phyloP scores from a whole-genome alignment of 1,140 invertebrate species.

The Philotrypesis tridentata region DNA sequence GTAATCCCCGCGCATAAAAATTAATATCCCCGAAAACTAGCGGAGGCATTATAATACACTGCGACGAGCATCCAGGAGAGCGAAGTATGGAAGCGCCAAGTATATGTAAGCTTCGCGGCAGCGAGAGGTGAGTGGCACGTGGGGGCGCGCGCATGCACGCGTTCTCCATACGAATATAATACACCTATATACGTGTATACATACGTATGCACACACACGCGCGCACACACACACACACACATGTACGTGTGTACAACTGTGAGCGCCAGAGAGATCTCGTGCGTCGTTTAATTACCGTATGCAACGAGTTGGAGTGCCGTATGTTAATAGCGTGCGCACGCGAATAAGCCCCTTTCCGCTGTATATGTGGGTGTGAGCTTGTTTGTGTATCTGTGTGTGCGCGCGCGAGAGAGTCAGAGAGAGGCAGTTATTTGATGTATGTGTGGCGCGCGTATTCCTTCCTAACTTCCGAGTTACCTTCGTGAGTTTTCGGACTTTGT shows the following conservation, averaged over 20 bases:
- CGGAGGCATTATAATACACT: too few relatives aligned
- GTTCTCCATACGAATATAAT: neutral
- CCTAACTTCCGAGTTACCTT: neutral
- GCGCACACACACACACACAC: neutral
- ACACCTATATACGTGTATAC: neutral
- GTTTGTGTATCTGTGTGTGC: too few relatives aligned
- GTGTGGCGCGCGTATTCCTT: neutral
- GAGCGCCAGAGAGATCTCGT: slow-evolving; percentile 24
- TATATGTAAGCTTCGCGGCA: neutral
- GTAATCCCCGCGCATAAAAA: neutral
- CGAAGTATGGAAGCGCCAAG: neutral
- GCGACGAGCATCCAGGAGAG: neutral
- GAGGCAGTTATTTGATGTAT: neutral
- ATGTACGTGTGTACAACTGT: neutral
- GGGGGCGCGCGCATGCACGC: neutral
- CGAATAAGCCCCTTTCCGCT: slow-evolving; percentile 16
- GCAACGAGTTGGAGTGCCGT: slow-evolving; percentile 47
- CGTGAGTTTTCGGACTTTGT: neutral
- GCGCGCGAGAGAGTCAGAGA: neutral
- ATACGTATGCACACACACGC: neutral
- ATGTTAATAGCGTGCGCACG: slow-evolving; percentile 30
- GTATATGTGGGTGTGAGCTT: neutral
- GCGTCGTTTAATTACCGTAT: slow-evolving; percentile 49
- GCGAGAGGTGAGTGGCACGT: slow-evolving; percentile 15
- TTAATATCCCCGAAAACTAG: slow-evolving; percentile 3